These are phyloP conservation scores for Rhinoraja longicauda DNA, from an alignment of 2,797 vertebrate genomes.

Conservation along the genomic window DNA sequence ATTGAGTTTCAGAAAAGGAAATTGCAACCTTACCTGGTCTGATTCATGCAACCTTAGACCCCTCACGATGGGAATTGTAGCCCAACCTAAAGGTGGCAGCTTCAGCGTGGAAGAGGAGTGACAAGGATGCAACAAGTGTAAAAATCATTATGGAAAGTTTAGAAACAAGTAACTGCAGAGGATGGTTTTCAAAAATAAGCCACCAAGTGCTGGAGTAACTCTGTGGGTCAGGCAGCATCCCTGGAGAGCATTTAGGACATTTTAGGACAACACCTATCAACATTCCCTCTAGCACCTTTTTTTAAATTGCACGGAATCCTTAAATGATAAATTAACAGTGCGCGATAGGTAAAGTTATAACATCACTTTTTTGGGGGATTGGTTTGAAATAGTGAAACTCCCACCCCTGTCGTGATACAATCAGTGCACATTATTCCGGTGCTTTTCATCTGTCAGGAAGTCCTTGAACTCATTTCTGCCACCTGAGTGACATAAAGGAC, in stretches of 20 bases:
- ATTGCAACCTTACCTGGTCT: too few species aligned
- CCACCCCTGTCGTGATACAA: not conserved
- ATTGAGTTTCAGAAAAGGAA: too few species aligned
- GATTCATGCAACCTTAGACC: too few species aligned
- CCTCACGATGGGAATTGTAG: not conserved
- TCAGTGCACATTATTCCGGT: not conserved
- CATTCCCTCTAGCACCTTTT: too few species aligned
- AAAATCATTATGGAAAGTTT: not conserved
- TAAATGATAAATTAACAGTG: not conserved
- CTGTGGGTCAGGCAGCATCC: too few species aligned
- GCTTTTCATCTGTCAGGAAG: slow-evolving; percentile 5
- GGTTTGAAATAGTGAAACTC: not conserved
- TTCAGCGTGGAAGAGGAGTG: not conserved
- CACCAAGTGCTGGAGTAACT: too few species aligned
- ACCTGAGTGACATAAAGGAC: slow-evolving; percentile 22
- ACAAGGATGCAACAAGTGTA: not conserved
- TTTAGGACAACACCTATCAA: too few species aligned
- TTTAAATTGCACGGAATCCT: too few species aligned
- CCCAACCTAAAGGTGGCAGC: not conserved
- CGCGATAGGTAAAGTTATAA: not conserved
- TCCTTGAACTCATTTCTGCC: slow-evolving; percentile 15
- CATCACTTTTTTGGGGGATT: not conserved
- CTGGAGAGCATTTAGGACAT: too few species aligned
- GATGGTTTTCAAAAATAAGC: too few species aligned
- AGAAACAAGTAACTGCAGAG: too few species aligned